These are phyloP conservation scores for Scaptodrosophila lebanonensis DNA, from an alignment of 1,140 invertebrate species.

Conservation along the genomic window DNA sequence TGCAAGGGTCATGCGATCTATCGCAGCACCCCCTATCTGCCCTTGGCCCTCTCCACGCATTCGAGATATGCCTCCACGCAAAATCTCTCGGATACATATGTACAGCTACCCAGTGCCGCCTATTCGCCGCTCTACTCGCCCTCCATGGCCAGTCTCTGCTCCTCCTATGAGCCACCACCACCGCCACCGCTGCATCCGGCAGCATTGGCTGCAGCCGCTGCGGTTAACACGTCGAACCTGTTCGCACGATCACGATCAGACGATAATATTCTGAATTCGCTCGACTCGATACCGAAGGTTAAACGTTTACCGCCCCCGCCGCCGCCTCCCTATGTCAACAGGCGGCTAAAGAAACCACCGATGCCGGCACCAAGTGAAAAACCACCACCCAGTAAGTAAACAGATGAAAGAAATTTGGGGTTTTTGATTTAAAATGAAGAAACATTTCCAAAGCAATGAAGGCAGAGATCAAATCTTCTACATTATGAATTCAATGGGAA, in stretches of 20 bases:
- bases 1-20: constrained; percentile 86
- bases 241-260: constrained; percentile 85
- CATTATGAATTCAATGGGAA: no score
- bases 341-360: constrained; percentile 69
- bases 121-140: constrained; percentile 80
- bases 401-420: no score
- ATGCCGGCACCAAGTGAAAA: constrained; percentile 71
- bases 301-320: constrained; percentile 86
- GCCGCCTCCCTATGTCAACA: constrained; percentile 77
- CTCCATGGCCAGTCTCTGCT: constrained; percentile 79
- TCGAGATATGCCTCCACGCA: constrained; percentile 86
- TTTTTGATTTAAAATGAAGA: no score
- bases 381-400: constrained; percentile 71
- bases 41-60: constrained; percentile 81
- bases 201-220: constrained; percentile 78
- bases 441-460: no score
- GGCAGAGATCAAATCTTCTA: no score
- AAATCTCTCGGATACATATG: constrained; percentile 85
- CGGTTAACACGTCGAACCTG: constrained; percentile 76
- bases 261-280: constrained; percentile 86
- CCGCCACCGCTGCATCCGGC: constrained; percentile 78
- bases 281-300: constrained; percentile 82
- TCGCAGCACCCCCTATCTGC: constrained; percentile 86
- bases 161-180: constrained; percentile 79
- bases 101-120: constrained; percentile 80